A percentile compares a stretch with the other conserved stretches of the same genome.
phyloP scores from a whole-genome alignment of 2,797 vertebrate species.

The Myotis vivesi region DNA sequence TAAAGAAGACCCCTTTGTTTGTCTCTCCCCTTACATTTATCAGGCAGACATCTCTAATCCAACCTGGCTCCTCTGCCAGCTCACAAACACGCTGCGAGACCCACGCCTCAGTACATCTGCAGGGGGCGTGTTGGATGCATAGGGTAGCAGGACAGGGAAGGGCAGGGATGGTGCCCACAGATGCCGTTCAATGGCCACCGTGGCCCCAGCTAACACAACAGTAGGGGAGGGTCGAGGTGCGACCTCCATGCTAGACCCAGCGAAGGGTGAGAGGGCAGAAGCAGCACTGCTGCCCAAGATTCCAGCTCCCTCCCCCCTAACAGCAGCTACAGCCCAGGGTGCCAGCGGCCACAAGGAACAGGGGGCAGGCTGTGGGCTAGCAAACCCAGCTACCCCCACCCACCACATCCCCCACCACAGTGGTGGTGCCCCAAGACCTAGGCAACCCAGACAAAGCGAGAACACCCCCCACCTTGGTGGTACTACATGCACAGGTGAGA shows the following conservation, averaged over 20 bases:
- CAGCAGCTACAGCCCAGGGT: not conserved
- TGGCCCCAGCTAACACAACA: not conserved
- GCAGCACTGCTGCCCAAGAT: not conserved
- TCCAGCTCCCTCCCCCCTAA: rapidly evolving
- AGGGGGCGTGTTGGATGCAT: rapidly evolving
- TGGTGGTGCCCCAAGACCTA: not conserved
- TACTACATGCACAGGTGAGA: not conserved
- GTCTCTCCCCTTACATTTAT: not conserved
- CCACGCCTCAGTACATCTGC: too few relatives aligned
- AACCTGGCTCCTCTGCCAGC: not conserved
- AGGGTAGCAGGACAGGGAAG: not conserved
- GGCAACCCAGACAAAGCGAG: not conserved
- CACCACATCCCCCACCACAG: not conserved
- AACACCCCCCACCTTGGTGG: not conserved
- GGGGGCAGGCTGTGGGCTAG: too few relatives aligned
- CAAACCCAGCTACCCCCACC: not conserved
- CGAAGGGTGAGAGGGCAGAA: not conserved
- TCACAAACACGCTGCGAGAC: not conserved
- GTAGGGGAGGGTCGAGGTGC: not conserved
- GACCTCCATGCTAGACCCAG: not conserved
- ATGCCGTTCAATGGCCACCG: rapidly evolving
- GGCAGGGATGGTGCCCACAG: not conserved
- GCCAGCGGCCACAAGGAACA: not conserved
- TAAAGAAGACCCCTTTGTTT: too few relatives aligned
- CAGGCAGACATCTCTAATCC: too few relatives aligned